phyloP scores from a whole-genome alignment of 1,140 invertebrate genomes.

The Paracyclopina nana region DNA sequence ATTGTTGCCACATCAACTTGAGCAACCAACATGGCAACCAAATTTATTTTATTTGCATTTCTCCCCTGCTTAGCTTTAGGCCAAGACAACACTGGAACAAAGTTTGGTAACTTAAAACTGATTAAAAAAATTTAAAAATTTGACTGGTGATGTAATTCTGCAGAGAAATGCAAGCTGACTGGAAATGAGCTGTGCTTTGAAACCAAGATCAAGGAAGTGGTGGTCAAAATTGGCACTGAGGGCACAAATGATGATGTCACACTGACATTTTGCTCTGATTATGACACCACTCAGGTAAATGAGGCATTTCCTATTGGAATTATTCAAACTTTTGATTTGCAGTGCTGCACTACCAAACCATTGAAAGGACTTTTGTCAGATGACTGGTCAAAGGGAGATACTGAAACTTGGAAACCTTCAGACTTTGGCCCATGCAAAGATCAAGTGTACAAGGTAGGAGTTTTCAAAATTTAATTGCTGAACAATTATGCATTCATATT shows the following conservation, averaged over 20 bases:
- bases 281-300: conserved; percentile 3
- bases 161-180: neutral
- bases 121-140: too few species aligned
- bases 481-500: too few species aligned
- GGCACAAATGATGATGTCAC: conserved; percentile 2
- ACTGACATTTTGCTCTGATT: conserved; percentile 2
- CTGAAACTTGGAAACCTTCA: conserved; percentile 2
- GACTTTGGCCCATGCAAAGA: conserved; percentile 7
- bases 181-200: neutral
- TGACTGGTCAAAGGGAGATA: conserved; percentile 4
- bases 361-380: conserved; percentile 6
- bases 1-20: too few species aligned
- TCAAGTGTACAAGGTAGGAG: neutral
- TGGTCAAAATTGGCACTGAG: neutral
- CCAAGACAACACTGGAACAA: too few species aligned
- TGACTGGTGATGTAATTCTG: too few species aligned
- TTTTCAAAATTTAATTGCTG: too few species aligned
- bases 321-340: too few species aligned
- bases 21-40: too few species aligned
- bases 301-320: too few species aligned
- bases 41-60: too few species aligned
- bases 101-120: too few species aligned
- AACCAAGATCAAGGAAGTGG: neutral
- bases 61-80: too few species aligned
- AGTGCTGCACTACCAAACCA: neutral